These are phyloP conservation scores for Camponotus fellah DNA, from an alignment of 2,888 invertebrate species.

Conservation along the genomic window DNA sequence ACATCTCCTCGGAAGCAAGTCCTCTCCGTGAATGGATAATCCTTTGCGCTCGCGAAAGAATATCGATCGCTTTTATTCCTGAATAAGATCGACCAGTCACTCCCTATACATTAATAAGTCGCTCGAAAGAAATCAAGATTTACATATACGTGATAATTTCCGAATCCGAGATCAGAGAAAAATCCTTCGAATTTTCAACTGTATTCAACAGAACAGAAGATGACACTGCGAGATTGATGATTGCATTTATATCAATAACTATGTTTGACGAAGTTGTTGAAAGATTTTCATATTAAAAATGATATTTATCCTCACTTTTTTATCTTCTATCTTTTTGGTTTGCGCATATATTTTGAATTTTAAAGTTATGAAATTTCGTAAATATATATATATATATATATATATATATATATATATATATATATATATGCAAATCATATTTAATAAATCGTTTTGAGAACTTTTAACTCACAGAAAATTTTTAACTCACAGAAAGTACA, in stretches of 20 bases:
- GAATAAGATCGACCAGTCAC: conserved; percentile 52
- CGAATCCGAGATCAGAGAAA: conserved; percentile 5
- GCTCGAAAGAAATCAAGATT: conserved; percentile 8
- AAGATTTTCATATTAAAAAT: background rate
- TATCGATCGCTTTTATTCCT: conserved; percentile 48
- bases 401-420: too few relatives aligned
- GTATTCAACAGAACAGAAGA: background rate
- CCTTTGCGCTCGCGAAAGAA: conserved; percentile 30
- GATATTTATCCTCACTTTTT: background rate
- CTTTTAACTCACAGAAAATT: too few relatives aligned
- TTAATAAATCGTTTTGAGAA: background rate
- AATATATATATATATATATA: conserved; percentile 19
- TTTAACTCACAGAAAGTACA: background rate
- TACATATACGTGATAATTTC: conserved; percentile 7
- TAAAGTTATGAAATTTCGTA: background rate
- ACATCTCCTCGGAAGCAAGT: conserved; percentile 40
- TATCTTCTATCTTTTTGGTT: background rate
- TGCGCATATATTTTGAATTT: background rate
- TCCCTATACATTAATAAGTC: conserved; percentile 28
- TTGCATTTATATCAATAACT: background rate
- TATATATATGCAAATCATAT: background rate
- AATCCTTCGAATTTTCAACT: background rate
- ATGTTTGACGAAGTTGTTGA: background rate
- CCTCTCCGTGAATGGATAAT: background rate
- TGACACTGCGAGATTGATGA: conserved; percentile 6